phyloP scores from a whole-genome alignment of 2,113 vertebrate genomes.

The Prunella himalayana region DNA sequence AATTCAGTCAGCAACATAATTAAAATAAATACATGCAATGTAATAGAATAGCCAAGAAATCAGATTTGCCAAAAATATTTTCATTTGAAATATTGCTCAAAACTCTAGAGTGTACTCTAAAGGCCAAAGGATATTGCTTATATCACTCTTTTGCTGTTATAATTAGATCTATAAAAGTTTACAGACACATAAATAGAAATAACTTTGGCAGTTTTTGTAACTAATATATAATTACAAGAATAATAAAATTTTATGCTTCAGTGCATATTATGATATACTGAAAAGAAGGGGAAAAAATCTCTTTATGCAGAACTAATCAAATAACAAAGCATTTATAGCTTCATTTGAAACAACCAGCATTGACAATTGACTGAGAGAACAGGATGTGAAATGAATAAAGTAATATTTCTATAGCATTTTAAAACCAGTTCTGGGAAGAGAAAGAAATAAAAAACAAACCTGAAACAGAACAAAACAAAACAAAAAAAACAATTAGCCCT shows the following conservation, averaged over 20 bases:
- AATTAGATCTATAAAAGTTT: background rate
- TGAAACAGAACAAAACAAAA: background rate
- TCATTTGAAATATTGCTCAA: background rate
- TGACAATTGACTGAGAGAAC: background rate
- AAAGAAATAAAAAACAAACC: background rate
- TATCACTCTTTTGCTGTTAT: background rate
- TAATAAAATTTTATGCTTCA: background rate
- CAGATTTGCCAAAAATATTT: background rate
- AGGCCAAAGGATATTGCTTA: background rate
- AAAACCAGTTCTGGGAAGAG: background rate
- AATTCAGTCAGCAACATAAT: background rate
- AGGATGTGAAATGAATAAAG: background rate
- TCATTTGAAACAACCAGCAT: background rate
- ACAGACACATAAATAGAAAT: background rate
- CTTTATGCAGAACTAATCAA: background rate
- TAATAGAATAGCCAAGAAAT: background rate
- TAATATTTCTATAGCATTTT: background rate
- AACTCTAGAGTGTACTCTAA: background rate
- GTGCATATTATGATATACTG: background rate
- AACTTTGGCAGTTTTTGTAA: background rate
- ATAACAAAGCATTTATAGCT: background rate
- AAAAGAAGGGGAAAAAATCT: background rate
- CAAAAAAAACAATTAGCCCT: background rate
- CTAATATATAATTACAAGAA: background rate
- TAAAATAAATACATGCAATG: background rate